Base-by-base conservation (phyloP, 1,140 invertebrate species). In the Copidosoma floridanum region DNA sequence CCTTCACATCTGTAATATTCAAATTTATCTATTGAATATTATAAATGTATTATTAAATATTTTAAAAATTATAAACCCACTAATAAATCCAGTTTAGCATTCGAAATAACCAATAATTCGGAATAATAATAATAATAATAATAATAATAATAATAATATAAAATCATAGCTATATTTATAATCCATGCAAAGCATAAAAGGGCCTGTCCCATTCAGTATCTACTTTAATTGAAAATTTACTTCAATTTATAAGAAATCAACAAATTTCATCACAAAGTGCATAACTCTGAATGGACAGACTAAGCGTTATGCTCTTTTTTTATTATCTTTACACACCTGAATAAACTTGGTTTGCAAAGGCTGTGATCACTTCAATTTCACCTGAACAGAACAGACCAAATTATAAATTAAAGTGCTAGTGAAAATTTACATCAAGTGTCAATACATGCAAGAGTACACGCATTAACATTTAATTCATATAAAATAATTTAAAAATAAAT, bases 361-460 rank as follows among this genome's bases (percentile, higher is more conserved):
- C 74, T 71, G 75, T 75, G 76, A 85, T 78, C 66, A 74, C 75
- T 66, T 80, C 74, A 74, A 79, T 76, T 76, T 81, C 69, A 82
- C 83, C 84, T 85, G 82, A 80, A 83, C 73, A 83, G 81, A 81
- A 83, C 78, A 82, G 82, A 82, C 75, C 78, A 80, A 78, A 76
- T 75, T 68, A 76, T 70, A 74, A 52, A 75, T 61, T 62, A 62
- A 65, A 53, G 38, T 46, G 24, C 43, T 23, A 46, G 46, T 48
- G 32, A 48, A 37, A 57, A 57, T 53, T 2, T 57, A n/a, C 37
- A 62, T 37, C 23, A 37, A 24, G 47, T 40, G 7, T 41, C 16
- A 29, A 40, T 23, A 5, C 24, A 55, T 21, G 37, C 52, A 63
- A 38, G 43, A 44, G 44, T 53, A n/a, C n/a, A n/a, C n/a, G n/a